Conservation (phyloP, 2,113 vertebrate genomes). For the Alaudala cheleensis region DNA sequence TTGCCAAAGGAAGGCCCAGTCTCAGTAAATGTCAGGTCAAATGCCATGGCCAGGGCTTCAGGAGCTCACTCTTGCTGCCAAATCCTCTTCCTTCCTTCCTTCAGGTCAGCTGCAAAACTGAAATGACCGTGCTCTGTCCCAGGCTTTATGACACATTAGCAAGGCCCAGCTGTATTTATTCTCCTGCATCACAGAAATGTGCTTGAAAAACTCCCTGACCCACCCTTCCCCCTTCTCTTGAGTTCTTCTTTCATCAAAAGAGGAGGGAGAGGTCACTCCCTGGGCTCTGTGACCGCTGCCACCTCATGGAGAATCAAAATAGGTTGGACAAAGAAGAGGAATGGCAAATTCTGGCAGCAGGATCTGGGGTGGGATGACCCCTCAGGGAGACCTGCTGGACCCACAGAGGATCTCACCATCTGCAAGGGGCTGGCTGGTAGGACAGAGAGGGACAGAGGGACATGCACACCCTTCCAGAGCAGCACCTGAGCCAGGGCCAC, state of each 20-base stretch:
- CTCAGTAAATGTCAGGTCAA: background rate
- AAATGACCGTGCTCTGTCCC: background rate
- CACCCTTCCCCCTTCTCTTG: background rate
- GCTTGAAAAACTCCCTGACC: background rate
- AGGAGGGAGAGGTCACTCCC: background rate
- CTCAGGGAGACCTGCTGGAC: background rate
- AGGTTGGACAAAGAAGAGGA: background rate
- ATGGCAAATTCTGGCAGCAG: background rate
- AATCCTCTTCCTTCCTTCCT: background rate
- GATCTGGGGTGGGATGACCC: background rate
- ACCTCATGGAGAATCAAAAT: background rate
- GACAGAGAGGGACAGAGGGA: background rate
- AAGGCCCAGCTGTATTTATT: background rate
- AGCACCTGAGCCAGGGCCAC: background rate
- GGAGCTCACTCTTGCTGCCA: background rate
- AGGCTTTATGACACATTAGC: background rate
- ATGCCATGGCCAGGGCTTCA: background rate
- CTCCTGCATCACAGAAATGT: background rate
- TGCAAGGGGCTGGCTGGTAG: background rate
- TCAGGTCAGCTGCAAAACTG: background rate
- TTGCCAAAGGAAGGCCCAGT: background rate
- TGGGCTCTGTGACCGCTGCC: background rate
- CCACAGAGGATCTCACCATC: background rate
- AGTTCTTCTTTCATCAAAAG: background rate
- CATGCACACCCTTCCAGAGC: background rate